Evolutionary conservation across 2,888 invertebrate species (phyloP).

Genomic region (Dryocosmus kuriphilus): DNA sequence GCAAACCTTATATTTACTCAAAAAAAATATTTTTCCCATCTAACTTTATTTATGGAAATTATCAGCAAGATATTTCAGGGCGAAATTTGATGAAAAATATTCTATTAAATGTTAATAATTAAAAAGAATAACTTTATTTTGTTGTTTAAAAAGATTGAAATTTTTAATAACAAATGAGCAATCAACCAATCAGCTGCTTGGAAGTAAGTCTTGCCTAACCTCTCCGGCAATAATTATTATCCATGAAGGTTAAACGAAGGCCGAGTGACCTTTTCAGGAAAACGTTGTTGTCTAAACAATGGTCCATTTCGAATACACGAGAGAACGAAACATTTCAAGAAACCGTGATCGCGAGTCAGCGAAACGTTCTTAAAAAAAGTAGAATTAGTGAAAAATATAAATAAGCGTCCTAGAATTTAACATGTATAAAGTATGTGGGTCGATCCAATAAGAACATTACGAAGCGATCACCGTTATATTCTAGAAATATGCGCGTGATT

Average conservation of each 20-base stretch:
- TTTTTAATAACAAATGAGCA: background rate
- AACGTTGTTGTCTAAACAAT: background rate
- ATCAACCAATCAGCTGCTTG: background rate
- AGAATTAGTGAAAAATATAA: background rate
- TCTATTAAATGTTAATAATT: no score
- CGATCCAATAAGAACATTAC: slow-evolving; percentile 37
- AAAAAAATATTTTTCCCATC: no score
- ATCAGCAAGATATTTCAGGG: no score
- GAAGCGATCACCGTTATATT: slow-evolving; percentile 40
- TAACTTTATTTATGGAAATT: no score
- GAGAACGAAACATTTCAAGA: background rate
- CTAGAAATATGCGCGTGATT: slow-evolving; percentile 34
- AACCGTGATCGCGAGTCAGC: background rate
- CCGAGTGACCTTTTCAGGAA: background rate
- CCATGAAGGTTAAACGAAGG: background rate
- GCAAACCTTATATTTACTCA: no score
- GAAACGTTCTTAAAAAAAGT: background rate
- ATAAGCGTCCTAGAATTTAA: slow-evolving; percentile 23
- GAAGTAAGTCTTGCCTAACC: background rate
- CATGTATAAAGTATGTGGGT: slow-evolving; percentile 29
- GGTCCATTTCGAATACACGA: background rate
- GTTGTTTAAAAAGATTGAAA: no score
- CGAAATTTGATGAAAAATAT: no score
- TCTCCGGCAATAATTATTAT: background rate
- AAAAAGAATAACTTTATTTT: no score